Conservation (phyloP, 2,888 invertebrate genomes). For the Melanotus villosus region DNA sequence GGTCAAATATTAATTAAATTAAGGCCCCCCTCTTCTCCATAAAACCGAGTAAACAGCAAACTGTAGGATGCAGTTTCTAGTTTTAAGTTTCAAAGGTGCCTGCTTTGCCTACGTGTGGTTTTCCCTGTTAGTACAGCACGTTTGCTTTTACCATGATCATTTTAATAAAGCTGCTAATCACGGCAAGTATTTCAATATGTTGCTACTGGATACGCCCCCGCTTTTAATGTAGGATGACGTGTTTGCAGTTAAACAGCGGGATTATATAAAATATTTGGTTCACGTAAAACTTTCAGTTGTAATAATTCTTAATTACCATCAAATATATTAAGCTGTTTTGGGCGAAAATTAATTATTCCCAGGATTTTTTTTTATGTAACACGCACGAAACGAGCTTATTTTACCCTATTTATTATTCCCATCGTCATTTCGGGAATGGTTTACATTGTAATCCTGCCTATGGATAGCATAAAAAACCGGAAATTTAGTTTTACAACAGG, state of each 20-base stretch:
- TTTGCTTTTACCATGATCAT: constrained; percentile 17
- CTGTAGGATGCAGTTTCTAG: constrained; percentile 25
- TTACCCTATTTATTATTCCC: neutral
- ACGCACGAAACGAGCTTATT: neutral
- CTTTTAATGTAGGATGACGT: neutral
- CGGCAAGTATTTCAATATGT: constrained; percentile 3
- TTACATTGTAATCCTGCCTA: neutral
- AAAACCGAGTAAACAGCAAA: constrained; percentile 12
- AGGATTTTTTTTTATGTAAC: no score
- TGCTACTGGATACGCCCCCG: constrained; percentile 1
- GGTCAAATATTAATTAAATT: constrained; percentile 42
- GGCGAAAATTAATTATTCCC: no score
- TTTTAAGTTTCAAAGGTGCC: constrained; percentile 28
- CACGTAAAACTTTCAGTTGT: neutral
- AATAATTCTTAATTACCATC: no score
- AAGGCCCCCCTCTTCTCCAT: constrained; percentile 23
- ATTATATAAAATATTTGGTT: neutral
- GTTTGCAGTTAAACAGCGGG: neutral
- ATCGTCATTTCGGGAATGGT: neutral
- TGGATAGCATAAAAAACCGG: neutral
- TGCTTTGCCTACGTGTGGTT: constrained; percentile 10
- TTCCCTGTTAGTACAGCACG: neutral
- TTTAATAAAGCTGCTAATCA: constrained; percentile 22
- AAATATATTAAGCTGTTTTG: no score
- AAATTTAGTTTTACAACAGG: neutral